Base-by-base conservation (phyloP, 30 jellyfish, hydroid and myxozoan species). In the Turritopsis rubra region DNA sequence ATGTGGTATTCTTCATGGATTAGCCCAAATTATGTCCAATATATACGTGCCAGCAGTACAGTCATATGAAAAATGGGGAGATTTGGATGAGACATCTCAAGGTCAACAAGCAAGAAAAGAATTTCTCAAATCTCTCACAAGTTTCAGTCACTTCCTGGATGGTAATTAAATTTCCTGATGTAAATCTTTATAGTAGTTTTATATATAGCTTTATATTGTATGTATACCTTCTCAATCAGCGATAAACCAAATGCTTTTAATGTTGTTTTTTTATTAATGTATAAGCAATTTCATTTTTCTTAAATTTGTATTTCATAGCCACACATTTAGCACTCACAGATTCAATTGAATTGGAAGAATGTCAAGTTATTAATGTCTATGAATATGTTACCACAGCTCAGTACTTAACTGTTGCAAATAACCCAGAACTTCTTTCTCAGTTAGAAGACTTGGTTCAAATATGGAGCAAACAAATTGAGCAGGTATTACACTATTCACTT, bases 391-490 rank as follows among this genome's bases (percentile, higher is more conserved):
- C 92, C 21, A 85, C 96, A 18, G 73, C 85, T 5, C 93, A 88
- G 52, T 86, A 79, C 80, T 79, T 26, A 53, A 20, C 81, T 52
- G 89, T 88, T 20, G 97, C 84, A 16, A 86, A 83, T 52, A 88
- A 88, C 74, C 73, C 96, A 1, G 99, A 93, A 73, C 79, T 80
- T 66, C 24, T 93, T 86, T 83, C 85, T 52, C 93, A 88, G 16
- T 52, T 89, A 19, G 99, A 88, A 66, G 88, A 82, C 31, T 87
- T 83, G 31, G 95, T 93, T 1, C 91, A 80, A 21, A 65, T 71
- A 4, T 93, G 99, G 99, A 79, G 99, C 88, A 93, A 93, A 52
- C 99, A 93, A 83, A 93, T 93, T 53, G 99, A 93, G 54, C 99
- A 93, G 94, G 99, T 85, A 26, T 68, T 23, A 7, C 19, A 41